phyloP scores from a whole-genome alignment of 2,888 invertebrate species.

The Syrphus vitripennis region DNA sequence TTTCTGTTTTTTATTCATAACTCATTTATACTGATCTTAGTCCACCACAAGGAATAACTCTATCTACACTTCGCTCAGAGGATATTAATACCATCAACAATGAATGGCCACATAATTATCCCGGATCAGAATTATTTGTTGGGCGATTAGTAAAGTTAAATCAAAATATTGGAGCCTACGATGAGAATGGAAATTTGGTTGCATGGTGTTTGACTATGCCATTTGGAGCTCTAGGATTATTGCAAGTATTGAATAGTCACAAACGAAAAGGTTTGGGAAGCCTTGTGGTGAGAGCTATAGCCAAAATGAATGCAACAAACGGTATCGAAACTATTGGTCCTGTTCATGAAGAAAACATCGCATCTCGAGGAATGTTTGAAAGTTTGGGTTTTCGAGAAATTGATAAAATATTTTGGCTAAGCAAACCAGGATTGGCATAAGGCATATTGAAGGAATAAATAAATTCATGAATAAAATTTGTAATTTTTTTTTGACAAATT shows the following conservation, averaged over 20 bases:
- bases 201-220: constrained; percentile 71
- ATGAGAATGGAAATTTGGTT: constrained; percentile 60
- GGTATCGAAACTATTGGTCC: constrained; percentile 67
- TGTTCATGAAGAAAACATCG: constrained; percentile 61
- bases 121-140: constrained; percentile 68
- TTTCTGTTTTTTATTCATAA: too few relatives aligned
- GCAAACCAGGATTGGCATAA: too few relatives aligned
- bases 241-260: constrained; percentile 67
- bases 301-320: constrained; percentile 61
- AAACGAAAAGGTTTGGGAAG: constrained; percentile 69
- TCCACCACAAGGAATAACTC: constrained; percentile 59
- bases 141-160: constrained; percentile 65
- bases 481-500: too few relatives aligned
- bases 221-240: constrained; percentile 65
- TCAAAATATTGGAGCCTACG: constrained; percentile 70
- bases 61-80: constrained; percentile 50
- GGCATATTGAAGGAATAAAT: too few relatives aligned
- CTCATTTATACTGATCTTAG: too few relatives aligned
- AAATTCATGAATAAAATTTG: too few relatives aligned
- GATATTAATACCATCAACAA: constrained; percentile 65
- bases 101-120: constrained; percentile 71
- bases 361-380: constrained; percentile 69
- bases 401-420: constrained; percentile 37
- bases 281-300: constrained; percentile 65
- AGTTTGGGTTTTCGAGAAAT: constrained; percentile 67